These are phyloP conservation scores for Myoxocephalus aenaeus DNA, from an alignment of 2,797 vertebrate genomes.

Conservation along the genomic window DNA sequence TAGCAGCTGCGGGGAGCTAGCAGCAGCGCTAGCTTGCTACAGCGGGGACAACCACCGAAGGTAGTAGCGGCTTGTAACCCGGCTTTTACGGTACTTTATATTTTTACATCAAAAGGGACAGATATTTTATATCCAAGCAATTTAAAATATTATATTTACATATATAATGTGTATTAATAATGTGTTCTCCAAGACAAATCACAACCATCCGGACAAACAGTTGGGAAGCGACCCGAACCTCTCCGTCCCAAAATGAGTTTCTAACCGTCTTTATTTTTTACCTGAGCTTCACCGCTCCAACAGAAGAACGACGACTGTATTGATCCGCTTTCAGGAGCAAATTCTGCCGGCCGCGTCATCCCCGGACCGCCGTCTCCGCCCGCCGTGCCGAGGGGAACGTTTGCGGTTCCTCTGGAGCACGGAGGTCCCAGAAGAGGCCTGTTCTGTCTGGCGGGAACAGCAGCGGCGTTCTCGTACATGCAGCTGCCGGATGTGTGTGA, in stretches of 20 bases:
- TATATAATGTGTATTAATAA: not conserved
- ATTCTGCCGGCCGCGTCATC: not conserved
- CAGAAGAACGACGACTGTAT: conserved; percentile 36
- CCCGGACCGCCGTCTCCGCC: not conserved
- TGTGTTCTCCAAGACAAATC: conserved; percentile 20
- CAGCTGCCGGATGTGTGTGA: conserved; percentile 54
- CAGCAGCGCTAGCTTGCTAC: too few relatives aligned
- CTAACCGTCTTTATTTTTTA: not conserved
- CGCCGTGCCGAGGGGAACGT: conserved; percentile 4
- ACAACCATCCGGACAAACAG: conserved; percentile 25
- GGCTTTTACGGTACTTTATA: too few relatives aligned
- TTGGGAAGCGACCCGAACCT: conserved; percentile 3
- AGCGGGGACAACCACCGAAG: too few relatives aligned
- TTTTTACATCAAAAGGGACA: not conserved
- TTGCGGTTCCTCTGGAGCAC: conserved; percentile 4
- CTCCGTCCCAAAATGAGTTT: not conserved
- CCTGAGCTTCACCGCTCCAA: conserved; percentile 47
- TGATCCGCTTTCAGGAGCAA: not conserved
- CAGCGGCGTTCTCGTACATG: conserved; percentile 47
- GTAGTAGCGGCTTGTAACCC: too few relatives aligned
- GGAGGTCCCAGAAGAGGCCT: conserved; percentile 5
- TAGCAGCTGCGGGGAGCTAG: too few relatives aligned
- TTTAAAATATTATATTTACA: too few relatives aligned
- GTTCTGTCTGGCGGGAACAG: conserved; percentile 8
- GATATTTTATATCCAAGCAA: not conserved